A percentile compares a stretch with the other conserved stretches of the same genome.
phyloP scores from a whole-genome alignment of 1,140 invertebrate species.

The Aphelinus atriplicis region DNA sequence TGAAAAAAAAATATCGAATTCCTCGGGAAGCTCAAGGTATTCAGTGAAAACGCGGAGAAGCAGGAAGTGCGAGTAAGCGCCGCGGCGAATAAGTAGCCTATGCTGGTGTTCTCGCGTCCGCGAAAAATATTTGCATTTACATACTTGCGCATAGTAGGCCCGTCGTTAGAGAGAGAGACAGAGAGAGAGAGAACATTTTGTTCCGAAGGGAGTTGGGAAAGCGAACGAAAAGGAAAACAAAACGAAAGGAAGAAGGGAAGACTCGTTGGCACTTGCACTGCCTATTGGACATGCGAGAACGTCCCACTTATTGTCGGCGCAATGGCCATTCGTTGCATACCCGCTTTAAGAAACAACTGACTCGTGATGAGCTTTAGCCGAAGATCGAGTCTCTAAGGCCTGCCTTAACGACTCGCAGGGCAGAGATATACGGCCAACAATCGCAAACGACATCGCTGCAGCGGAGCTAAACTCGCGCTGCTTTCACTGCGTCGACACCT shows the following conservation, averaged over 20 bases:
- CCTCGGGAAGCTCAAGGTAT: too few species aligned
- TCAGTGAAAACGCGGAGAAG: too few species aligned
- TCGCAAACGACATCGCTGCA: too few species aligned
- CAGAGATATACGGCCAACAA: too few species aligned
- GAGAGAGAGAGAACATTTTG: neutral
- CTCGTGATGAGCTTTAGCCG: too few species aligned
- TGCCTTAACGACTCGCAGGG: neutral
- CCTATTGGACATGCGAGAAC: neutral
- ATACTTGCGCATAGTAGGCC: neutral
- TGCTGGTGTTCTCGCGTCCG: neutral
- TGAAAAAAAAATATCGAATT: too few species aligned
- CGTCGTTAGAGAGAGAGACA: neutral
- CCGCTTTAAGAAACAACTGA: neutral
- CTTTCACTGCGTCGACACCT: slow-evolving; percentile 44
- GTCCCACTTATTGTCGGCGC: neutral
- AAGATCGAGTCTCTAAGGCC: too few species aligned
- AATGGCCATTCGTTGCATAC: neutral
- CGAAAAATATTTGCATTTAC: neutral
- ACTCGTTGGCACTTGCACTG: neutral
- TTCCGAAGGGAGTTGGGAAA: neutral
- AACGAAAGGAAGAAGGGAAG: neutral
- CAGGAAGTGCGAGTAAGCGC: neutral
- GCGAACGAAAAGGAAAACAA: neutral
- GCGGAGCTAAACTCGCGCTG: neutral
- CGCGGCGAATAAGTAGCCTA: neutral